A percentile compares a stretch with the other conserved stretches of the same genome.
Evolutionary conservation across 1,140 invertebrate genomes (phyloP).

Genomic region (Ostrea edulis): DNA sequence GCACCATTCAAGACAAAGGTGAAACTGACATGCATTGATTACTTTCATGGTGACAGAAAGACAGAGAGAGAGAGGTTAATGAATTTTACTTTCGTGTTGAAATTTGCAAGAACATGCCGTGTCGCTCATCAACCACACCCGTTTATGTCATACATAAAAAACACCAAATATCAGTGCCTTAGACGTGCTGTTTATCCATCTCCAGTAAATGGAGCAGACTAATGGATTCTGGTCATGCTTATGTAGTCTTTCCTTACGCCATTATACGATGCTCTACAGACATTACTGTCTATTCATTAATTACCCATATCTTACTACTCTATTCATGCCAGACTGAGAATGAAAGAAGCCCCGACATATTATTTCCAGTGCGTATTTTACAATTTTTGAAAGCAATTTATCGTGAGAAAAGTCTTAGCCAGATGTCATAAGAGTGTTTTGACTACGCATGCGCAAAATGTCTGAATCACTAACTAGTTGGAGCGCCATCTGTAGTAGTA

Average conservation of each 20-base stretch:
- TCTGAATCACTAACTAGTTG: conserved; percentile 37
- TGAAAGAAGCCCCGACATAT: conserved; percentile 38
- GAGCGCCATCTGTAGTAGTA: conserved; percentile 32
- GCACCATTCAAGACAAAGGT: conserved; percentile 21
- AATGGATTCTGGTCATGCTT: conserved; percentile 38
- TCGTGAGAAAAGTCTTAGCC: conserved; percentile 34
- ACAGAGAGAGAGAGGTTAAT: conserved; percentile 10
- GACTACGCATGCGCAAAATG: conserved; percentile 35
- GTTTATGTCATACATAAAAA: conserved; percentile 25
- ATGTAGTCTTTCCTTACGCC: conserved; percentile 34
- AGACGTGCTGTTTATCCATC: conserved; percentile 38
- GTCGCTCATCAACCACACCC: conserved; percentile 14
- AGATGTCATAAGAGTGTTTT: conserved; percentile 35
- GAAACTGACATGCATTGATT: conserved; percentile 27
- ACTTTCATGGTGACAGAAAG: conserved; percentile 12
- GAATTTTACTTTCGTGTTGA: not conserved
- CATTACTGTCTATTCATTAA: conserved; percentile 28
- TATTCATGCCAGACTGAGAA: conserved; percentile 32
- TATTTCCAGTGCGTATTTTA: conserved; percentile 39
- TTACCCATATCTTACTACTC: conserved; percentile 36
- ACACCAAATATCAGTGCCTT: conserved; percentile 23
- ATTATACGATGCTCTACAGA: conserved; percentile 27
- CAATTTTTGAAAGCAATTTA: conserved; percentile 34
- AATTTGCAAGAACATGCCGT: conserved; percentile 32
- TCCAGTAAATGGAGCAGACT: conserved; percentile 31